Base-by-base conservation (phyloP, 2,113 vertebrate species). In the Gorsachius goisagi region DNA sequence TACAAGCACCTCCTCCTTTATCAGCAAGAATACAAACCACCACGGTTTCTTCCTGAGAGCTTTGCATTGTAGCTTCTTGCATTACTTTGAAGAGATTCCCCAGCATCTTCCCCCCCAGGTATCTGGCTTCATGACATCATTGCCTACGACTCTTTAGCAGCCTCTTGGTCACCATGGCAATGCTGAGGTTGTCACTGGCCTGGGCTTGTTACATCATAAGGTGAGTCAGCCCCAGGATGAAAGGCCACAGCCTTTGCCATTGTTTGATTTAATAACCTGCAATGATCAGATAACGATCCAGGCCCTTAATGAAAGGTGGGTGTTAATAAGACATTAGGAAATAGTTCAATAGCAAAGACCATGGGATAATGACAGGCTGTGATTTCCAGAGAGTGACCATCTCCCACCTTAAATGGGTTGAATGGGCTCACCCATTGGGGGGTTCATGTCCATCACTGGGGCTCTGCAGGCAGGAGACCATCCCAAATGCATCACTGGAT, bases 241-340 rank as follows among this genome's bases (percentile, higher is more conserved):
- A 84, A 84, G 77, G 83, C 90, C 77, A 37, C 80, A 90, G 95
- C 92, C 71, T 93, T 73, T 85, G 92, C 88, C n/a, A 76, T 85
- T 92, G 89, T 69, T 91, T 56, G 71, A 49, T 93, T 89, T 96
- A 96, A 94, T 95, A 91, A 96, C 62, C 87, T 91, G 95, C 81
- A 83, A 92, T 9, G 87, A 92, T 15, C 64, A 71, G 96, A 94
- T 92, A 97, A 97, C 8, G 32, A 95, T 95, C 89, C 90, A 22
- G 73, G 83, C 60, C 35, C 50, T 58, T 93, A 95, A 93, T 91
- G 95, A 97, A 69, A 95, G 78, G 93, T 92, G 93, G 87, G 74
- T 67, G 74, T 85, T 95, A 95, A 95, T 91, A 52, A 92, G 89
- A 15, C 2, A 21, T 93, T 91, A 91, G 91, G 92, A 95, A 95